Percentiles rank a stretch among this genome's conserved stretches.
These are phyloP conservation scores for Paramacrobiotus metropolitanus DNA, from an alignment of 1,140 invertebrate genomes.

Conservation along the genomic window DNA sequence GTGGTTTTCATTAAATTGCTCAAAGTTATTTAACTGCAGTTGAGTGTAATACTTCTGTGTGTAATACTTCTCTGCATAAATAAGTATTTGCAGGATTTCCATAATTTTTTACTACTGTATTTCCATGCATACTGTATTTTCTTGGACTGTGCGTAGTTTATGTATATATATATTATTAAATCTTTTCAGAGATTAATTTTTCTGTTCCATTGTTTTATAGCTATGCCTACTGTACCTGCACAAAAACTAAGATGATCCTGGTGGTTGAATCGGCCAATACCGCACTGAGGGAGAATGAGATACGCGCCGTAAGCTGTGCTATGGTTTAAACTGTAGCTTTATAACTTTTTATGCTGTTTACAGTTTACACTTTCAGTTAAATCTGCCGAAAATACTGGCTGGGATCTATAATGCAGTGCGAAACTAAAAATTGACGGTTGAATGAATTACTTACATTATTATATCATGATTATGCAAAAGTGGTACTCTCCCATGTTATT, in stretches of 20 bases:
- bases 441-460: not conserved
- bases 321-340: not conserved
- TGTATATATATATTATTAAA: too few species aligned
- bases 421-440: not conserved
- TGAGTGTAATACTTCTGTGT: too few species aligned
- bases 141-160: too few species aligned
- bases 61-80: slow-evolving; percentile 6
- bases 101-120: too few species aligned
- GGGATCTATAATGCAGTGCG: not conserved
- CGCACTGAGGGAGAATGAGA: slow-evolving; percentile 71
- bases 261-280: slow-evolving; percentile 73
- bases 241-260: slow-evolving; percentile 78
- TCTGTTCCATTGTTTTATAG: too few species aligned
- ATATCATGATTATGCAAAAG: too few species aligned
- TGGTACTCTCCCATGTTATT: not conserved
- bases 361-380: too few species aligned
- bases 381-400: not conserved
- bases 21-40: too few species aligned
- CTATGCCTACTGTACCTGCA: slow-evolving; percentile 94
- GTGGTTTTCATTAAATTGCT: slow-evolving; percentile 14
- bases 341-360: not conserved
- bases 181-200: too few species aligned
- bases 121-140: too few species aligned
- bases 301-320: slow-evolving; percentile 44
- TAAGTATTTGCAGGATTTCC: slow-evolving; percentile 10